Conservation (phyloP, 2,888 invertebrate species). For the Tachina grossa region DNA sequence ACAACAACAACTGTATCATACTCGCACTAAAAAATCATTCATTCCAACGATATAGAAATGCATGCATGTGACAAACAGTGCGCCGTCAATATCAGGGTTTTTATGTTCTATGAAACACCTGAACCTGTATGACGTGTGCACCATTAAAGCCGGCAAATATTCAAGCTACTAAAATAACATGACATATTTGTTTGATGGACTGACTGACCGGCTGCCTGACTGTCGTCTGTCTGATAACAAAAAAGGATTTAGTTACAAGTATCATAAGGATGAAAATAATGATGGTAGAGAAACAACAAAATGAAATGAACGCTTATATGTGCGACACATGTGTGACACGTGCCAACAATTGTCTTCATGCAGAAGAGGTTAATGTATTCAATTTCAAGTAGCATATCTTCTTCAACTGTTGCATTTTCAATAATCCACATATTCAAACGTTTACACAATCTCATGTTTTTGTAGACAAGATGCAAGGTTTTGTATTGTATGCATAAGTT, state of each 20-base stretch:
- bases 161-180: constrained; percentile 7
- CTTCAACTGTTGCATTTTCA: constrained; percentile 49
- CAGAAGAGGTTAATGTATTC: constrained; percentile 50
- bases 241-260: constrained; percentile 25
- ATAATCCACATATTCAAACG: constrained; percentile 3
- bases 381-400: constrained; percentile 21
- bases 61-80: background rate
- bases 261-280: background rate
- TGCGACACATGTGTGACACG: constrained; percentile 65
- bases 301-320: constrained; percentile 36
- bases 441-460: constrained; percentile 7
- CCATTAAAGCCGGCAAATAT: constrained; percentile 27
- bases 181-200: background rate
- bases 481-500: background rate
- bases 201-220: background rate
- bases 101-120: constrained; percentile 58
- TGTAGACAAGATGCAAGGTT: background rate
- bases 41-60: constrained; percentile 13
- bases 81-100: constrained; percentile 31
- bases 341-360: constrained; percentile 46
- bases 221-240: background rate
- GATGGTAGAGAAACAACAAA: constrained; percentile 20
- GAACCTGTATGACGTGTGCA: constrained; percentile 51
- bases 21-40: constrained; percentile 30
- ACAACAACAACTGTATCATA: background rate